Conservation (phyloP, 2,113 vertebrate genomes). For the Nesoenas mayeri region DNA sequence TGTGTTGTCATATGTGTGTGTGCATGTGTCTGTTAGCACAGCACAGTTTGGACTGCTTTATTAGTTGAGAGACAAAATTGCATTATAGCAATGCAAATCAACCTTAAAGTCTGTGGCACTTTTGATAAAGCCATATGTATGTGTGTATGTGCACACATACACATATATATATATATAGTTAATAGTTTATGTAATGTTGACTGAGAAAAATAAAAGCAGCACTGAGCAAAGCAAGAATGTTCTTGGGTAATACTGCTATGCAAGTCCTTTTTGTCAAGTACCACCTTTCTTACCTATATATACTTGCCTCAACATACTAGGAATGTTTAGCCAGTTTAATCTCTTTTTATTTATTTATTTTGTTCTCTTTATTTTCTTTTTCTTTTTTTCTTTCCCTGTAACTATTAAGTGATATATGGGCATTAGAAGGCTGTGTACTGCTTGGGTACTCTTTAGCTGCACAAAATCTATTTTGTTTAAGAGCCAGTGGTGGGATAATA, state of each 20-base stretch:
- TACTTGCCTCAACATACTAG: too few species aligned
- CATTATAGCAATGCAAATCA: not conserved
- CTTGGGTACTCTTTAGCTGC: not conserved
- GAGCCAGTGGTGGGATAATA: not conserved
- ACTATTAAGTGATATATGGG: not conserved
- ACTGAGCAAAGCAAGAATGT: not conserved
- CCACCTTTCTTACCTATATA: not conserved
- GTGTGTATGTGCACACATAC: not conserved
- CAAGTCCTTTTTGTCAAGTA: not conserved
- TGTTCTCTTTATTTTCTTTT: not conserved
- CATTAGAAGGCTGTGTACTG: not conserved
- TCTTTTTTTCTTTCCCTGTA: not conserved
- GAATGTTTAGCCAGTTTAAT: not conserved
- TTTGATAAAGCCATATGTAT: not conserved
- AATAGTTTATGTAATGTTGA: not conserved
- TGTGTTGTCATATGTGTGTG: fast-evolving
- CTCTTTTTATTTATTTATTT: too few species aligned
- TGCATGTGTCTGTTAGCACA: not conserved
- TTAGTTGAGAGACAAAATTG: not conserved
- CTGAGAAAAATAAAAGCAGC: not conserved
- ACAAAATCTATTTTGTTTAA: not conserved
- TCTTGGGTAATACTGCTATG: not conserved
- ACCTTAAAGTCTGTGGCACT: not conserved
- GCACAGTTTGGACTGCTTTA: fast-evolving
- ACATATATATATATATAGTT: not conserved